Conservation (phyloP, 2,797 vertebrate genomes). For the Myotis planiceps region DNA sequence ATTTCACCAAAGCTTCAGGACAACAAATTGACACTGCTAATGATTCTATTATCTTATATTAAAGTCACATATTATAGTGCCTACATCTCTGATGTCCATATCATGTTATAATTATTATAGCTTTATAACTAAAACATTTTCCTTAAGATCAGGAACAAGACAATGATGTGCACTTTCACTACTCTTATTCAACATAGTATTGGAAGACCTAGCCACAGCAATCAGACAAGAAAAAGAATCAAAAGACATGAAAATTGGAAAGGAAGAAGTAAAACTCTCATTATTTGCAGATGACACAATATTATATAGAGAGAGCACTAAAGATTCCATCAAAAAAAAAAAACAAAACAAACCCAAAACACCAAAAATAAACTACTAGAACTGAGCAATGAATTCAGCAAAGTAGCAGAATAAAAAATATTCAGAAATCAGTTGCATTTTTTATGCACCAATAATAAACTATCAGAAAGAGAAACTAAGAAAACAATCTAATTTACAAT, state of each 20-base stretch:
- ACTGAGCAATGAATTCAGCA: background rate
- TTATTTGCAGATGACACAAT: background rate
- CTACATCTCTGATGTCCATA: background rate
- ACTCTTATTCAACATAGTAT: background rate
- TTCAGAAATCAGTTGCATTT: background rate
- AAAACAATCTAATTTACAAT: background rate
- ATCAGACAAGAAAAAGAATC: background rate
- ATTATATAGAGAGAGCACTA: background rate
- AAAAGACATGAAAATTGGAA: background rate
- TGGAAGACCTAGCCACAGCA: background rate
- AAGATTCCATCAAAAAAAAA: background rate
- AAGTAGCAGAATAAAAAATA: background rate
- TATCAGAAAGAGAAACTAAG: background rate
- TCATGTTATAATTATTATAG: background rate
- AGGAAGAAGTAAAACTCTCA: background rate
- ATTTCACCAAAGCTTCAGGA: background rate
- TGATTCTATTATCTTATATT: background rate
- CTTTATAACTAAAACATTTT: background rate
- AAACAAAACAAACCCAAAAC: no score
- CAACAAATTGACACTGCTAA: background rate
- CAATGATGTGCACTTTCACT: background rate
- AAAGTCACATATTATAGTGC: background rate
- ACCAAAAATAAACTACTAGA: background rate
- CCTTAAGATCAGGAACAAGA: background rate
- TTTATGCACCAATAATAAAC: background rate